phyloP scores from a whole-genome alignment of 2,888 invertebrate species.

The Philereme vetulata region DNA sequence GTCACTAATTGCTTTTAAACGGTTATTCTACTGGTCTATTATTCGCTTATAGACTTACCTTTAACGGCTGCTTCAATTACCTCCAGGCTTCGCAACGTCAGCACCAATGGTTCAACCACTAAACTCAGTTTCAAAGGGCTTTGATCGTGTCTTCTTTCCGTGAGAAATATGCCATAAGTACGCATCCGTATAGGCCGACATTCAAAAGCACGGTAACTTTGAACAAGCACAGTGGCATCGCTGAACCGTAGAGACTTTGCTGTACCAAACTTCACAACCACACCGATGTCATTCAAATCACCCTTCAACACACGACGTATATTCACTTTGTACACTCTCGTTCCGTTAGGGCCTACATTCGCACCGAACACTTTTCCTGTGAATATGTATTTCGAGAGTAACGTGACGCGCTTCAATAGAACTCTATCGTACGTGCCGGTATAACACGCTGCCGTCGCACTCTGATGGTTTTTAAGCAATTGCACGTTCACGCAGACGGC shows the following conservation, averaged over 20 bases:
- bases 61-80: slow-evolving; percentile 71
- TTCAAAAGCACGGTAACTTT: slow-evolving; percentile 49
- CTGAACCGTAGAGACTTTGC: slow-evolving; percentile 63
- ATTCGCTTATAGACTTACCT: slow-evolving; percentile 55
- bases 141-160: slow-evolving; percentile 51
- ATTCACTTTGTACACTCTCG: slow-evolving; percentile 67
- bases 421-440: slow-evolving; percentile 58
- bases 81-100: slow-evolving; percentile 66
- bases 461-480: slow-evolving; percentile 42
- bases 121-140: slow-evolving; percentile 54
- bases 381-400: slow-evolving; percentile 70
- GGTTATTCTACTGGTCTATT: slow-evolving; percentile 31
- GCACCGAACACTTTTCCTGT: slow-evolving; percentile 70
- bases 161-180: slow-evolving; percentile 71
- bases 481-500: slow-evolving; percentile 47
- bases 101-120: slow-evolving; percentile 65
- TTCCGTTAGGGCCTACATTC: slow-evolving; percentile 50
- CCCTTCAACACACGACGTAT: slow-evolving; percentile 73
- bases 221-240: slow-evolving; percentile 66
- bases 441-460: slow-evolving; percentile 49
- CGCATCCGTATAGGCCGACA: slow-evolving; percentile 63
- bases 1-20: slow-evolving; percentile 31
- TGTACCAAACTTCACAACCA: slow-evolving; percentile 58
- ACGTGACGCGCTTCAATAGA: slow-evolving; percentile 62
- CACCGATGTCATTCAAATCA: slow-evolving; percentile 69